Evolutionary conservation across 2,888 invertebrate genomes (phyloP).

Genomic region (Pollenia labialis): DNA sequence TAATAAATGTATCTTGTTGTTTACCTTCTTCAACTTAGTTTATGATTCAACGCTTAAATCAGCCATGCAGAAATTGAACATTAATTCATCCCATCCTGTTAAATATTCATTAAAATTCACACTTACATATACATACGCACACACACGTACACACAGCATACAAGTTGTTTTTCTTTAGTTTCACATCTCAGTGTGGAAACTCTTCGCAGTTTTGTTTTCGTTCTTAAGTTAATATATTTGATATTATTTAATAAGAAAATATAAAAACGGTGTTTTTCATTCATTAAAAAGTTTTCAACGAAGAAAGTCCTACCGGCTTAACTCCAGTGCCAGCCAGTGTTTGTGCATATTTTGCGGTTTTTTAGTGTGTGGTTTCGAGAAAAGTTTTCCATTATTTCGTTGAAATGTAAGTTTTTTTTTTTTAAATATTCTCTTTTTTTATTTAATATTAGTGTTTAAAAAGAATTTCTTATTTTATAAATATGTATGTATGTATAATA

Average conservation of each 20-base stretch:
- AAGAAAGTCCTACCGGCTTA: conserved; percentile 39
- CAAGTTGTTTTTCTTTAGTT: neutral
- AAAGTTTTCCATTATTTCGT: conserved; percentile 35
- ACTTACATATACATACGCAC: neutral
- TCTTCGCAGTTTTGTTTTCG: neutral
- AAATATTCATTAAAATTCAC: conserved; percentile 54
- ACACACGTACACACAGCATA: neutral
- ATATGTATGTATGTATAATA: neutral
- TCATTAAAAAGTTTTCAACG: conserved; percentile 57
- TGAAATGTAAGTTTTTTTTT: conserved; percentile 42
- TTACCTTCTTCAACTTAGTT: conserved; percentile 41
- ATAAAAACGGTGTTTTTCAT: conserved; percentile 49
- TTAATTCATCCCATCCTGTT: conserved; percentile 31
- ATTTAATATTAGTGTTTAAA: conserved; percentile 9
- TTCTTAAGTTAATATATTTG: conserved; percentile 30
- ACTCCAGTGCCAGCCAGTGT: neutral
- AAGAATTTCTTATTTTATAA: neutral
- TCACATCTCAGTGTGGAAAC: neutral
- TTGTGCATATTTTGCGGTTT: conserved; percentile 20
- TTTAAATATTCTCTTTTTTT: conserved; percentile 4
- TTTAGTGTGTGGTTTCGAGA: conserved; percentile 20
- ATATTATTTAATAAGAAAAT: conserved; percentile 55
- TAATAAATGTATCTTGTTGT: conserved; percentile 15
- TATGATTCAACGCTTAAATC: conserved; percentile 53
- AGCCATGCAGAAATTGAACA: conserved; percentile 59